Base-by-base conservation (phyloP, 2,113 vertebrate species). In the Ctenodactylus gundi region DNA sequence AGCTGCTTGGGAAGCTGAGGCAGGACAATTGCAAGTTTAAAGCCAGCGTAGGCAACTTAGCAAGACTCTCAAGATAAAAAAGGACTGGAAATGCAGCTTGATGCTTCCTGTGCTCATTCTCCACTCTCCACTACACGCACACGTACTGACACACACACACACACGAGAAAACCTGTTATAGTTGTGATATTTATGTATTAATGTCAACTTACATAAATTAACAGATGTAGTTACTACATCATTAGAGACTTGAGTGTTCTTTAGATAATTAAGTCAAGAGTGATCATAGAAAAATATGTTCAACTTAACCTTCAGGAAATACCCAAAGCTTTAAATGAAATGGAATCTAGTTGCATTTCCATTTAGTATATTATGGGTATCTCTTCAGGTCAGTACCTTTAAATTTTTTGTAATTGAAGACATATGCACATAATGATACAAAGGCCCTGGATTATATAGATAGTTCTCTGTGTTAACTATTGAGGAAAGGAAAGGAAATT, bases 251-350 rank as follows among this genome's bases (percentile, higher is more conserved):
- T 58, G 23, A 41, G 27, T 78, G 55, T 68, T 89, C 55, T 65
- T 90, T 85, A 75, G 76, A 34, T 87, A 87, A 57, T 95, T 84
- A 70, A 92, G 60, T 91, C 72, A 94, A n/a, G 29, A 84, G 29
- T 29, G 44, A 55, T 53, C n/a, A 21, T 39, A 39, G 80, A 84
- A 93, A 91, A 81, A 75, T 34, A 76, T 1, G 25, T 49, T 76
- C 58, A 44, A n/a, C n/a, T 64, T 83, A 78, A 39, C 87, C 64
- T 76, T 57, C 58, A 51, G 67, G 76, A 94, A 97, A 86, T 64
- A 77, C 29, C 64, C 75, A 80, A 36, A 60, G 84, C 57, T 91
- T 80, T 94, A 83, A 87, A 81, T 21, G 73, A 91, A 93, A 85
- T 6, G 36, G 34, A 7, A 78, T 55, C 51, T 51, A 53, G 39